Percentiles rank a stretch among this genome's conserved stretches.
Conservation (phyloP, 2,113 vertebrate genomes). For the Pomatorhinus ruficollis region DNA sequence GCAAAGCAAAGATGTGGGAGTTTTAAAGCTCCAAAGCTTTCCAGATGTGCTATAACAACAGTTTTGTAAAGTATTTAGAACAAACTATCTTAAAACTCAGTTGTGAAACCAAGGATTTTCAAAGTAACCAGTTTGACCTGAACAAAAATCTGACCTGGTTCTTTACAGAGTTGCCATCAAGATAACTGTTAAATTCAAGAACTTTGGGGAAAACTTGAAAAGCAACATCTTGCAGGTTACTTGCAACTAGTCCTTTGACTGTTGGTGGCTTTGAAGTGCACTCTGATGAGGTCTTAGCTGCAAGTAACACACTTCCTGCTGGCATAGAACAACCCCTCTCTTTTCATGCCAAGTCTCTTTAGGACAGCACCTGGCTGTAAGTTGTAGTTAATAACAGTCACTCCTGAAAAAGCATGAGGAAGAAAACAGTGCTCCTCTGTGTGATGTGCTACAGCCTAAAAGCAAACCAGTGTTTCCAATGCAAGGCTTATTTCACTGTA, state of each 20-base stretch:
- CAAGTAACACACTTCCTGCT: neutral
- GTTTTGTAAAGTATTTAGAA: neutral
- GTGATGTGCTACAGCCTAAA: neutral
- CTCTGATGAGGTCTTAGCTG: neutral
- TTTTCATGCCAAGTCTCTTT: neutral
- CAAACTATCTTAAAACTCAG: neutral
- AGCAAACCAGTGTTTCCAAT: neutral
- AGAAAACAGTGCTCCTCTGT: rapidly evolving
- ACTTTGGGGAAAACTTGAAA: neutral
- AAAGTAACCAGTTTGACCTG: neutral
- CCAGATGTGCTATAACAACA: neutral
- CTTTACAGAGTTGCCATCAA: neutral
- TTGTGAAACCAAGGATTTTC: neutral
- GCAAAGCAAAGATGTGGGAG: neutral
- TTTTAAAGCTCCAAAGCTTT: neutral
- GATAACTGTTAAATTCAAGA: neutral
- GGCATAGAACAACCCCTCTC: neutral
- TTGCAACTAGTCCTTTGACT: neutral
- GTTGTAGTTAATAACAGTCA: neutral
- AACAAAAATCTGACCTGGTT: neutral
- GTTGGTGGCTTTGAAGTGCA: neutral
- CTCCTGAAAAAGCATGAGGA: neutral
- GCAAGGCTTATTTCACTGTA: neutral
- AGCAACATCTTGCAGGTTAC: neutral
- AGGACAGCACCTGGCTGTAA: neutral